Evolutionary conservation across 2,113 vertebrate genomes (phyloP).

Genomic region (Porphyrio hochstetteri): DNA sequence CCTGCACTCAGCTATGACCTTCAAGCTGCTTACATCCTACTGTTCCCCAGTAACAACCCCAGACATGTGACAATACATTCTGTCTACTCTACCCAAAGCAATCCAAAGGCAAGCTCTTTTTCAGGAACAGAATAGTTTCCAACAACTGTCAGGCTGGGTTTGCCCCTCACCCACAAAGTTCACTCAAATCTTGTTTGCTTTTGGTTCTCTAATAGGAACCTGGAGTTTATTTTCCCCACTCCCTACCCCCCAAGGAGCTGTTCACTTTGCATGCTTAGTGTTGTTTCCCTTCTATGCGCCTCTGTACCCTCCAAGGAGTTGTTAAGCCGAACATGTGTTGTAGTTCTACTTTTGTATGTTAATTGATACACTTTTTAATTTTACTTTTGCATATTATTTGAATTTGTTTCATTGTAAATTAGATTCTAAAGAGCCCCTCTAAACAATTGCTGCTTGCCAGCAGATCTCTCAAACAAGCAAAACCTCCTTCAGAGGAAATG

Average conservation of each 20-base stretch:
- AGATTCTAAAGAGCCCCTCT: slow-evolving; percentile 49
- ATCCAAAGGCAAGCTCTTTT: background rate
- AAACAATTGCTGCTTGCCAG: slow-evolving; percentile 53
- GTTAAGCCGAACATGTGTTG: slow-evolving; percentile 37
- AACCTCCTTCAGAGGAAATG: slow-evolving; percentile 38
- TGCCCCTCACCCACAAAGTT: background rate
- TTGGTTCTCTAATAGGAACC: background rate
- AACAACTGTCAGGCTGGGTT: background rate
- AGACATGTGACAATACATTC: background rate
- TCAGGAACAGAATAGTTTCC: background rate
- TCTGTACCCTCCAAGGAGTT: slow-evolving; percentile 38
- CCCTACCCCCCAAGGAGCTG: background rate
- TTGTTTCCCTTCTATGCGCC: slow-evolving; percentile 2
- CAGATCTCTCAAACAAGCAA: slow-evolving; percentile 20
- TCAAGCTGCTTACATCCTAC: background rate
- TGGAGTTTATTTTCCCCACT: background rate
- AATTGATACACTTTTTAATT: slow-evolving; percentile 72
- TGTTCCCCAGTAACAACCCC: background rate
- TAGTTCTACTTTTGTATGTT: slow-evolving; percentile 68
- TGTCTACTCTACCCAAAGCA: background rate
- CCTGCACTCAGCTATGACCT: background rate
- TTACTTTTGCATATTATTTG: slow-evolving; percentile 70
- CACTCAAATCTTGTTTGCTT: background rate
- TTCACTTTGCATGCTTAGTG: background rate
- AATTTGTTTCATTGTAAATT: slow-evolving; percentile 69